phyloP scores from a whole-genome alignment of 92 coral and sea anemone species.

The Diadumene lineata region DNA sequence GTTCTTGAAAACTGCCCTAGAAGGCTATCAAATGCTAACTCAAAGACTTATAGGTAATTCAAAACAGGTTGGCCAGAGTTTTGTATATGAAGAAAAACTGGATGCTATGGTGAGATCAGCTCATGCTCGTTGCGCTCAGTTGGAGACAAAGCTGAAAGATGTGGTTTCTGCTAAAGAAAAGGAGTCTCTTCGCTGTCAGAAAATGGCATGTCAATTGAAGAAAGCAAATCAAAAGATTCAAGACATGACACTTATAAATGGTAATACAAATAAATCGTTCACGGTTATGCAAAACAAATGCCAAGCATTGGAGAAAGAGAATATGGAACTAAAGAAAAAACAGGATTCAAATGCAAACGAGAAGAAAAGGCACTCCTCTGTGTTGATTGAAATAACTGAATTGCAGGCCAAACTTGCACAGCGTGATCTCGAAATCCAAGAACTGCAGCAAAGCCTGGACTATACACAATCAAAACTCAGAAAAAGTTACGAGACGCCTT shows the following conservation, averaged over 20 bases:
- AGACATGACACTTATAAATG: neutral
- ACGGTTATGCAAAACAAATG: neutral
- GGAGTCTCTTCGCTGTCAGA: conserved; percentile 4
- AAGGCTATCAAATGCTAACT: neutral
- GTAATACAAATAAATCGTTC: neutral
- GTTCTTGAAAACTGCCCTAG: conserved; percentile 13
- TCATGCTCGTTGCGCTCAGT: conserved; percentile 1
- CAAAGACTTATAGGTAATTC: neutral
- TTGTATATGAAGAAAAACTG: neutral
- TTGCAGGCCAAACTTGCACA: conserved; percentile 32
- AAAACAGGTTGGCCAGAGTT: neutral
- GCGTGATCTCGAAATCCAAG: conserved; percentile 24
- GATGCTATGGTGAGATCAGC: neutral
- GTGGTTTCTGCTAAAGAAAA: conserved; percentile 9
- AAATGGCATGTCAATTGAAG: conserved; percentile 4
- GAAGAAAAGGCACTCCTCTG: neutral
- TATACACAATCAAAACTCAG: neutral
- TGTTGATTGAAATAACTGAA: conserved; percentile 21
- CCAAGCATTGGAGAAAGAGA: conserved; percentile 15
- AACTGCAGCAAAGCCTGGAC: neutral
- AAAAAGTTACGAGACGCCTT: neutral
- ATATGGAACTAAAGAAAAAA: conserved; percentile 7
- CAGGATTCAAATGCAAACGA: neutral
- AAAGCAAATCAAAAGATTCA: conserved; percentile 12
- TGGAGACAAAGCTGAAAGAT: conserved; percentile 26